A percentile compares a stretch with the other conserved stretches of the same genome.
Conservation (phyloP, 2,888 invertebrate genomes). For the Leptopilina drosophilae region DNA sequence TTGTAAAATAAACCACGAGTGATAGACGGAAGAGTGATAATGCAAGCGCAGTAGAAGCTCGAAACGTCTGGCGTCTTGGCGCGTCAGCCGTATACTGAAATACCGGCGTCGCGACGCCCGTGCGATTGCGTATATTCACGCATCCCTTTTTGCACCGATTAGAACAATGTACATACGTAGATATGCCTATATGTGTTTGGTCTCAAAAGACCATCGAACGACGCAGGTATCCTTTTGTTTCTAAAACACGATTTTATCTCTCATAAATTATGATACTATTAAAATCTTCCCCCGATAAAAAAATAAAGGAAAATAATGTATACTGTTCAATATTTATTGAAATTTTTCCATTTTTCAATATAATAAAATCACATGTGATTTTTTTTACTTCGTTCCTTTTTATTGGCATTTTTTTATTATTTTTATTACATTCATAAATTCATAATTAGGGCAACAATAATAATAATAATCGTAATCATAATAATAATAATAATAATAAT, state of each 20-base stretch:
- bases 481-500: no score
- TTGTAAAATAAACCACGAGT: background rate
- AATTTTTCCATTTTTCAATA: no score
- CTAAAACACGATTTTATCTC: background rate
- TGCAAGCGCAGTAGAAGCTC: constrained; percentile 48
- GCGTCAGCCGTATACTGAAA: constrained; percentile 71
- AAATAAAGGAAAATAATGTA: background rate
- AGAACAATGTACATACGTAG: background rate
- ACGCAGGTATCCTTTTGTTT: constrained; percentile 10
- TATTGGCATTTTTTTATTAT: no score
- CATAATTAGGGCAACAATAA: no score
- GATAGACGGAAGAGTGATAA: constrained; percentile 53
- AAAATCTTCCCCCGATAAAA: background rate
- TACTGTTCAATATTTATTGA: no score
- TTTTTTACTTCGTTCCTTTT: no score
- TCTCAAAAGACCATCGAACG: background rate
- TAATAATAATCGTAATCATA: no score
- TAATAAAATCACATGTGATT: no score
- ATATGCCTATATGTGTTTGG: background rate
- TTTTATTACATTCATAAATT: no score
- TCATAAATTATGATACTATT: background rate
- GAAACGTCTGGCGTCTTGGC: constrained; percentile 65
- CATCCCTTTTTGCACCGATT: constrained; percentile 35
- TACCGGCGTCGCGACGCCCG: constrained; percentile 65
- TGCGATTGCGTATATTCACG: constrained; percentile 30